Conservation (phyloP, 2,888 invertebrate genomes). For the Drosophila pseudotakahashii region DNA sequence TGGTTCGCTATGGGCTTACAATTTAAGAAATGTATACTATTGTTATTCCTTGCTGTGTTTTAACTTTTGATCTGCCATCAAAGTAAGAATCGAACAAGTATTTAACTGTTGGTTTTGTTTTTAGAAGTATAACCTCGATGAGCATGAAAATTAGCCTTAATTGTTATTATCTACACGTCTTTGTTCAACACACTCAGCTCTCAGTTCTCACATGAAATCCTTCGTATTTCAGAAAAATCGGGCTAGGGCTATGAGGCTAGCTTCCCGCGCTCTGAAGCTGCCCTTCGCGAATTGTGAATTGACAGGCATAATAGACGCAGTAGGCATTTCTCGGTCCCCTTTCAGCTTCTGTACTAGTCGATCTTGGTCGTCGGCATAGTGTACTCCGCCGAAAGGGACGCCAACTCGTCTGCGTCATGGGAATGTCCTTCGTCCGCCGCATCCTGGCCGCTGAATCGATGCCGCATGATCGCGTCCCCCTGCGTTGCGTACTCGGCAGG, state of each 20-base stretch:
- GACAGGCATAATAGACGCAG: conserved; percentile 56
- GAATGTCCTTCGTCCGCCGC: conserved; percentile 21
- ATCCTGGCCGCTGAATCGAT: conserved; percentile 35
- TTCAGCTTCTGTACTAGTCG: conserved; percentile 80
- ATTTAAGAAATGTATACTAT: conserved; percentile 48
- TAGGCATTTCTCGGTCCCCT: conserved; percentile 3
- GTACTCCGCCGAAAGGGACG: conserved; percentile 71
- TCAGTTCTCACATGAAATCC: conserved; percentile 13
- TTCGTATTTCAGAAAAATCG: conserved; percentile 15
- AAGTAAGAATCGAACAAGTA: conserved; percentile 52
- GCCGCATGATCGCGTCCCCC: conserved; percentile 37
- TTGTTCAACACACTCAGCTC: conserved; percentile 18
- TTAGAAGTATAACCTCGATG: conserved; percentile 74
- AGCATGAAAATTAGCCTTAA: conserved; percentile 69
- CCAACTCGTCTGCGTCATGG: conserved; percentile 30
- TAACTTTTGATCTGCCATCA: conserved; percentile 47
- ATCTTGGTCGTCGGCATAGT: conserved; percentile 83
- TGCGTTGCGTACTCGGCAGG: conserved; percentile 58
- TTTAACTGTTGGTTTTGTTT: conserved; percentile 43
- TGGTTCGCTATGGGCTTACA: conserved; percentile 34
- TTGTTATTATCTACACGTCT: conserved; percentile 57
- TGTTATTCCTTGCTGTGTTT: conserved; percentile 17
- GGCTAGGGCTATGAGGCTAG: conserved; percentile 39
- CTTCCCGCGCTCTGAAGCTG: conserved; percentile 14
- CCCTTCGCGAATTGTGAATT: conserved; percentile 51